Conservation (phyloP, 2,888 invertebrate genomes). For the Athalia cordata region DNA sequence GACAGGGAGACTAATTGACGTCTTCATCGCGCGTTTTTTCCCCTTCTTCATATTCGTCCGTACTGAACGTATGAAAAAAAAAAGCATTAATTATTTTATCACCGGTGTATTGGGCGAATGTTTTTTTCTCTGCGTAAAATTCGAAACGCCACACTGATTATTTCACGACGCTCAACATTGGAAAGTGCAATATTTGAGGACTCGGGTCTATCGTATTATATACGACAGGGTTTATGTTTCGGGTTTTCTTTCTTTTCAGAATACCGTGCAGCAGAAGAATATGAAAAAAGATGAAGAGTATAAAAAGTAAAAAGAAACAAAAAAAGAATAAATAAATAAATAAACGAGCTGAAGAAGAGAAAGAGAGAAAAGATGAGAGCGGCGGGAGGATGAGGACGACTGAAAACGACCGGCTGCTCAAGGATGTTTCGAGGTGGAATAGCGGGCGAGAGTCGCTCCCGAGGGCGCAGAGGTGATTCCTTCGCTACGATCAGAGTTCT, state of each 20-base stretch:
- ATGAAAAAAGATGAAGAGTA: slow-evolving; percentile 20
- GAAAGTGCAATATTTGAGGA: slow-evolving; percentile 1
- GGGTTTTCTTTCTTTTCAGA: no score
- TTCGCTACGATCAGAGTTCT: slow-evolving; percentile 41
- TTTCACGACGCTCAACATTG: neutral
- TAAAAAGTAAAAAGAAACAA: no score
- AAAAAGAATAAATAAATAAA: no score
- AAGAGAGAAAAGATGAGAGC: slow-evolving; percentile 48
- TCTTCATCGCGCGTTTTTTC: slow-evolving; percentile 18
- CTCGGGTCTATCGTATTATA: no score
- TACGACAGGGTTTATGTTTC: no score
- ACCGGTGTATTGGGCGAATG: no score
- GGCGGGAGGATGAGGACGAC: slow-evolving; percentile 48
- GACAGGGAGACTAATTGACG: slow-evolving; percentile 12
- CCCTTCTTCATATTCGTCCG: neutral
- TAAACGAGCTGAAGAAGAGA: neutral
- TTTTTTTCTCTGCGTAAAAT: neutral
- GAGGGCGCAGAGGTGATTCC: slow-evolving; percentile 43
- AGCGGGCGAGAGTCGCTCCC: slow-evolving; percentile 39
- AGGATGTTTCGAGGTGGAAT: slow-evolving; percentile 35
- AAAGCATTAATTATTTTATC: no score
- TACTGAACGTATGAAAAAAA: neutral
- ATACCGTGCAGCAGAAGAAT: neutral
- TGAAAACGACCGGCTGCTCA: slow-evolving; percentile 6
- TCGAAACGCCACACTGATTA: neutral